Evolutionary conservation across 2,797 vertebrate genomes (phyloP).

Genomic region (Hemibagrus guttatus): DNA sequence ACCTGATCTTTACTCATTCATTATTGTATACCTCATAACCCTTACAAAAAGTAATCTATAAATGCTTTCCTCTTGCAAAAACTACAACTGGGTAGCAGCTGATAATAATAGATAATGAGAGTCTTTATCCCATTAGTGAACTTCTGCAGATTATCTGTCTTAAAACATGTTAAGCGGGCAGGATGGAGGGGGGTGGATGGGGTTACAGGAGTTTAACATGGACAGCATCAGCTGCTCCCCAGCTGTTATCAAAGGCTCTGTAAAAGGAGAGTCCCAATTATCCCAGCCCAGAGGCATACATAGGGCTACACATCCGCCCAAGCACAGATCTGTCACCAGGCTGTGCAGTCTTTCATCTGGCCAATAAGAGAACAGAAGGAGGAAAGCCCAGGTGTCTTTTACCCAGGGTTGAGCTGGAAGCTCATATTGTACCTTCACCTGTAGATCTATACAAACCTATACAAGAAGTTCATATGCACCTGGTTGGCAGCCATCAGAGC

Average conservation of each 20-base stretch:
- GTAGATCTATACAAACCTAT: conserved; percentile 22
- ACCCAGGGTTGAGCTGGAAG: conserved; percentile 19
- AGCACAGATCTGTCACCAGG: conserved; percentile 54
- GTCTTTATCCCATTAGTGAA: conserved; percentile 37
- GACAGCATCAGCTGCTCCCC: conserved; percentile 72
- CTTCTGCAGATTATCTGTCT: conserved; percentile 34
- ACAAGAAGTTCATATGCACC: conserved; percentile 27
- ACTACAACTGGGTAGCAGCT: conserved; percentile 11
- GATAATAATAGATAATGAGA: conserved; percentile 32
- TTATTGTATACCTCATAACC: conserved; percentile 7
- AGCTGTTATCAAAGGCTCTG: conserved; percentile 67
- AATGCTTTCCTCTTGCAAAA: background rate
- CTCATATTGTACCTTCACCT: conserved; percentile 25
- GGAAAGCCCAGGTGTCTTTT: conserved; percentile 52
- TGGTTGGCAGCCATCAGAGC: conserved; percentile 11
- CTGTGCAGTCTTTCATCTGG: conserved; percentile 53
- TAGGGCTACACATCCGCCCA: conserved; percentile 63
- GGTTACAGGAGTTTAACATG: conserved; percentile 48
- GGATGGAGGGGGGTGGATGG: conserved; percentile 22
- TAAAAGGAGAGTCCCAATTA: conserved; percentile 72
- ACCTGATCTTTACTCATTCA: background rate
- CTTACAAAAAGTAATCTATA: background rate
- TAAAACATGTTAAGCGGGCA: conserved; percentile 18
- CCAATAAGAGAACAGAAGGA: conserved; percentile 45
- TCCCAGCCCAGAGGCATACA: conserved; percentile 56